Evolutionary conservation across 2,113 vertebrate genomes (phyloP).

Genomic region (Triplophysa dalaica): DNA sequence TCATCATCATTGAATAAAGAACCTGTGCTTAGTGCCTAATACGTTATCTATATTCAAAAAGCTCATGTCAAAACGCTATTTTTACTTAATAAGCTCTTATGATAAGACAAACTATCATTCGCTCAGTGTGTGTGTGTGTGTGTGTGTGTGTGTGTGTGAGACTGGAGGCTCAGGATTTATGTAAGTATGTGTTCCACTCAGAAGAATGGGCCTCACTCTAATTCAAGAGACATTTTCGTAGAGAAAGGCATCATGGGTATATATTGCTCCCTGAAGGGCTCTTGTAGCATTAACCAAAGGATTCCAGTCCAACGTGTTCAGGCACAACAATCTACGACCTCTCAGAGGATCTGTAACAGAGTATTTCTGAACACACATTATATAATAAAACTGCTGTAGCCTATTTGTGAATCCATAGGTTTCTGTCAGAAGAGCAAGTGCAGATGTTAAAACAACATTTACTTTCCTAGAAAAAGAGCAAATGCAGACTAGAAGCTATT

Average conservation of each 20-base stretch:
- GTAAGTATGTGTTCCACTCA: slow-evolving; percentile 12
- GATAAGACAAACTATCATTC: neutral
- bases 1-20: neutral
- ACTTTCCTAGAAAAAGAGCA: neutral
- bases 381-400: slow-evolving; percentile 1
- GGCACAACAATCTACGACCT: neutral
- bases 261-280: slow-evolving; percentile 38
- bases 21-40: neutral
- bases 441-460: slow-evolving; percentile 2
- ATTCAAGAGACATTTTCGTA: neutral
- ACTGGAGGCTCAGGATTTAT: slow-evolving; percentile 2
- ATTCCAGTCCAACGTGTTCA: slow-evolving; percentile 4
- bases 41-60: neutral
- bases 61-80: neutral
- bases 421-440: neutral
- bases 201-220: neutral
- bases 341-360: slow-evolving; percentile 6
- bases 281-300: slow-evolving; percentile 9
- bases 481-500: neutral
- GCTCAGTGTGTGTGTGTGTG: neutral
- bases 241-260: slow-evolving; percentile 31
- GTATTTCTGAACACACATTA: slow-evolving; percentile 14
- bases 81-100: neutral
- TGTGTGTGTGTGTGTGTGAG: neutral
- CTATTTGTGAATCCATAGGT: slow-evolving; percentile 8